phyloP scores from a whole-genome alignment of 1,140 invertebrate species.

The Harpegnathos saltator region DNA sequence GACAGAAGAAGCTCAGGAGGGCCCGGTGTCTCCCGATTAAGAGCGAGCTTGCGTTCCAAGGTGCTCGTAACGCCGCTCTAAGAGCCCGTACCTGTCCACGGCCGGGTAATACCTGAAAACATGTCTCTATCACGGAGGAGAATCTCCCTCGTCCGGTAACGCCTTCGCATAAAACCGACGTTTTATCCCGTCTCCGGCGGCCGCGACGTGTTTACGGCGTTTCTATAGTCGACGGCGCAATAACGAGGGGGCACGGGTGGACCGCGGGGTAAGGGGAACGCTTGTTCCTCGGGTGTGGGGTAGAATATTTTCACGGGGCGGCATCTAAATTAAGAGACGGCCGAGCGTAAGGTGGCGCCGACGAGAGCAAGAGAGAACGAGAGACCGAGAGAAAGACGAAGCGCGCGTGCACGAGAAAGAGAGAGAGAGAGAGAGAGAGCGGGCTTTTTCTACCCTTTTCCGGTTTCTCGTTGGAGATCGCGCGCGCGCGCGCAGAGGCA shows the following conservation, averaged over 20 bases:
- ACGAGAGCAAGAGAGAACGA: constrained; percentile 11
- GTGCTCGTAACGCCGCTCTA: constrained; percentile 83
- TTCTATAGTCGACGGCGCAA: constrained; percentile 78
- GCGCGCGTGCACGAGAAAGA: no score
- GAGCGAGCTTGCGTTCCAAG: constrained; percentile 78
- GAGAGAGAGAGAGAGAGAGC: constrained; percentile 8
- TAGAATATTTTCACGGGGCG: constrained; percentile 71
- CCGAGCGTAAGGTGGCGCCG: constrained; percentile 62
- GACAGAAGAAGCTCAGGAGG: constrained; percentile 39
- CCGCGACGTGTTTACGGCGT: constrained; percentile 82
- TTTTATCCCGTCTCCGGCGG: constrained; percentile 82
- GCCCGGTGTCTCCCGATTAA: constrained; percentile 79
- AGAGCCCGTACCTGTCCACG: constrained; percentile 84
- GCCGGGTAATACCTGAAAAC: constrained; percentile 84
- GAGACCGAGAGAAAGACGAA: neutral
- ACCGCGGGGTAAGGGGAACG: neutral
- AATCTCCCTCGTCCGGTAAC: constrained; percentile 80
- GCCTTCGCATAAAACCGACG: constrained; percentile 84
- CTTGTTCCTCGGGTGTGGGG: constrained; percentile 8
- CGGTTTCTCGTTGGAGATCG: constrained; percentile 47
- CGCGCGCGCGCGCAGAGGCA: constrained; percentile 24
- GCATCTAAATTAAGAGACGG: constrained; percentile 72
- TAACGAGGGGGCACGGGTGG: constrained; percentile 45
- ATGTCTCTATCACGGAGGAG: constrained; percentile 84
- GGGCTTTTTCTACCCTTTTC: constrained; percentile 70